phyloP scores from a whole-genome alignment of 2,113 vertebrate species.

The Tenebrosternarchus preto region DNA sequence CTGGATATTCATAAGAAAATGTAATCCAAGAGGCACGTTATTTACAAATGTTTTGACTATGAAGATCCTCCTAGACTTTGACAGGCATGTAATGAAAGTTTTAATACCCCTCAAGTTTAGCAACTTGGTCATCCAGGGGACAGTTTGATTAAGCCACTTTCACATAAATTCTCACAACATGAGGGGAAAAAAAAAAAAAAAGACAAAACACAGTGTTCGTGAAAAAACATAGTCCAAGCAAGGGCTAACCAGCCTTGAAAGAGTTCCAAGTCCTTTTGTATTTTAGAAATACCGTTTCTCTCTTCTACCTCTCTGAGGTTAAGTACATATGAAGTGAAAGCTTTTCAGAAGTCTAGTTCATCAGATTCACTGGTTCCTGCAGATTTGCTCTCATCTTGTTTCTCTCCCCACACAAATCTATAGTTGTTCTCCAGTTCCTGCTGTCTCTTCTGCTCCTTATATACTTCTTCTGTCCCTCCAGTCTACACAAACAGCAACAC shows the following conservation, averaged over 20 bases:
- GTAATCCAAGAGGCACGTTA: not conserved
- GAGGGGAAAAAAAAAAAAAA: too few species aligned
- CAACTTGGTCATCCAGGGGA: not conserved
- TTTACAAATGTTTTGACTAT: not conserved
- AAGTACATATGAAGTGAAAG: not conserved
- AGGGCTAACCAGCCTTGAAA: not conserved
- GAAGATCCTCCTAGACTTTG: not conserved
- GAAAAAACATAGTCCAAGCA: not conserved
- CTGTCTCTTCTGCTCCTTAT: constrained; percentile 86
- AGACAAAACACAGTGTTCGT: not conserved
- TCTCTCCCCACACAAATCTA: constrained; percentile 86
- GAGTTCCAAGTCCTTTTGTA: not conserved
- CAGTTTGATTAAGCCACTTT: not conserved
- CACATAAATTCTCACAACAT: not conserved
- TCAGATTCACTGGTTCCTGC: constrained; percentile 79
- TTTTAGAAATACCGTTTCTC: not conserved
- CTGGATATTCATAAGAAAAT: not conserved
- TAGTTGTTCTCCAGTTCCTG: constrained; percentile 90
- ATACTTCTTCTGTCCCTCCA: constrained; percentile 86
- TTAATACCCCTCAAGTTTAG: not conserved
- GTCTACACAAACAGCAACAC: constrained; percentile 71
- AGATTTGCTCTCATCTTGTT: constrained; percentile 75
- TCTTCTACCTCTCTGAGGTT: not conserved
- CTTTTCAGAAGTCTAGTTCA: constrained; percentile 82
- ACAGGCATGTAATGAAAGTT: not conserved